Percentiles rank a stretch among this genome's conserved stretches.
Evolutionary conservation across 2,797 vertebrate species (phyloP).

Genomic region (Poecilia picta): DNA sequence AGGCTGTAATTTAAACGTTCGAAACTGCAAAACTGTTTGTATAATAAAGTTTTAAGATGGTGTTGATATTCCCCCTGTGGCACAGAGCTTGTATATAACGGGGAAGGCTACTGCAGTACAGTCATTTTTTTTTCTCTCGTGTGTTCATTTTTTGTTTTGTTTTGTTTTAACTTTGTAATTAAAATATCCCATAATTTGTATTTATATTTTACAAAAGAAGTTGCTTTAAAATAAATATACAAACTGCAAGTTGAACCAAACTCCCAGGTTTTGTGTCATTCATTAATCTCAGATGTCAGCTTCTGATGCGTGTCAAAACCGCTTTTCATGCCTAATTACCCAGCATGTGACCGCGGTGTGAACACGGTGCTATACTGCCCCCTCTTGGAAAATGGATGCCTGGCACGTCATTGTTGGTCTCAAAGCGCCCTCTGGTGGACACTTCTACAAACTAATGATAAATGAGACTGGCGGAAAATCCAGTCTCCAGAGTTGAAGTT

Average conservation of each 20-base stretch:
- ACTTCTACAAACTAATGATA: background rate
- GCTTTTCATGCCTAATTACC: conserved; percentile 26
- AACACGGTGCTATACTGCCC: conserved; percentile 57
- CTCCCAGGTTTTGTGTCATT: conserved; percentile 19
- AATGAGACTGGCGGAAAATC: background rate
- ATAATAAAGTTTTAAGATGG: conserved; percentile 87
- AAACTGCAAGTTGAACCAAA: conserved; percentile 72
- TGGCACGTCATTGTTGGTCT: conserved; percentile 16
- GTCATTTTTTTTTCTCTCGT: conserved; percentile 82
- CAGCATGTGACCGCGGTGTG: background rate
- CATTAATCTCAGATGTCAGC: conserved; percentile 13
- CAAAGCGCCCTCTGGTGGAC: conserved; percentile 50
- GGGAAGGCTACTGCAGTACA: conserved; percentile 83
- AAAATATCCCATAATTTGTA: conserved; percentile 98
- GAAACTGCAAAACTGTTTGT: conserved; percentile 91
- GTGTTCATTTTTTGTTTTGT: conserved; percentile 89
- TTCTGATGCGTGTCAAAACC: conserved; percentile 1
- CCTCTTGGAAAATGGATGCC: conserved; percentile 55
- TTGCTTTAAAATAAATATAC: conserved; percentile 93
- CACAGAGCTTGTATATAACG: conserved; percentile 93
- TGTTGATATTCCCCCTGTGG: conserved; percentile 86
- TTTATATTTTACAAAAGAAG: conserved; percentile 99
- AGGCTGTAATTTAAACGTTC: conserved; percentile 90
- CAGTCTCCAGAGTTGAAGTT: background rate
- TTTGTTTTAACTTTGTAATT: conserved; percentile 99